Percentiles rank a stretch among this genome's conserved stretches.
Evolutionary conservation across 2,888 invertebrate genomes (phyloP).

Genomic region (Vesta saturnalis): DNA sequence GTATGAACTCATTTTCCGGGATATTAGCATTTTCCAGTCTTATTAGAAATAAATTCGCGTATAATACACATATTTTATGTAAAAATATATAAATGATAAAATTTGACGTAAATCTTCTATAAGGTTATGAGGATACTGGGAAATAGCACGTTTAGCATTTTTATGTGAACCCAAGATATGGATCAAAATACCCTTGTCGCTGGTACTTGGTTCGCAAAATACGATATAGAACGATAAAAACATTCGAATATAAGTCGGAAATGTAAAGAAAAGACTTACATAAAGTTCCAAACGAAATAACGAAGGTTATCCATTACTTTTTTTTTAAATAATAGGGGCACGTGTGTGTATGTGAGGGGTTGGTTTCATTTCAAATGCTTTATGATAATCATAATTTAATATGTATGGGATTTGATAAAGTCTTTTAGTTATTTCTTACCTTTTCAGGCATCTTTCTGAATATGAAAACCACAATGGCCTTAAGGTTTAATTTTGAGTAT

Average conservation of each 20-base stretch:
- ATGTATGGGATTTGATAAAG: no score
- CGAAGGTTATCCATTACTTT: background rate
- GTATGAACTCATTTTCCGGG: background rate
- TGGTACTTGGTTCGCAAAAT: constrained; percentile 48
- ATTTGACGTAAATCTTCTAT: constrained; percentile 50
- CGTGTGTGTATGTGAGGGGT: background rate
- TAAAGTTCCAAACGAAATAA: background rate
- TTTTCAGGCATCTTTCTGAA: no score
- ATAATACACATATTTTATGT: constrained; percentile 24
- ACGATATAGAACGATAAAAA: constrained; percentile 49
- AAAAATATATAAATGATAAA: constrained; percentile 46
- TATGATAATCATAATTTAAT: no score
- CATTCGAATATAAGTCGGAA: constrained; percentile 44
- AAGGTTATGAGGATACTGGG: constrained; percentile 38
- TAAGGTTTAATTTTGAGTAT: no score
- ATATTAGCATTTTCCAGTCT: background rate
- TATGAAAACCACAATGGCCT: no score
- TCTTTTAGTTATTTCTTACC: no score
- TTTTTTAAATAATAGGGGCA: background rate
- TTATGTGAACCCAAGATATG: constrained; percentile 49
- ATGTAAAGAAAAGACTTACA: constrained; percentile 30
- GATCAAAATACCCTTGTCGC: constrained; percentile 51
- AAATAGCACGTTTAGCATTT: constrained; percentile 49
- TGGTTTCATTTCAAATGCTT: no score
- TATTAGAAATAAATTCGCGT: background rate